Evolutionary conservation across 2,888 invertebrate genomes (phyloP).

Genomic region (Hypselothyrea guttata): DNA sequence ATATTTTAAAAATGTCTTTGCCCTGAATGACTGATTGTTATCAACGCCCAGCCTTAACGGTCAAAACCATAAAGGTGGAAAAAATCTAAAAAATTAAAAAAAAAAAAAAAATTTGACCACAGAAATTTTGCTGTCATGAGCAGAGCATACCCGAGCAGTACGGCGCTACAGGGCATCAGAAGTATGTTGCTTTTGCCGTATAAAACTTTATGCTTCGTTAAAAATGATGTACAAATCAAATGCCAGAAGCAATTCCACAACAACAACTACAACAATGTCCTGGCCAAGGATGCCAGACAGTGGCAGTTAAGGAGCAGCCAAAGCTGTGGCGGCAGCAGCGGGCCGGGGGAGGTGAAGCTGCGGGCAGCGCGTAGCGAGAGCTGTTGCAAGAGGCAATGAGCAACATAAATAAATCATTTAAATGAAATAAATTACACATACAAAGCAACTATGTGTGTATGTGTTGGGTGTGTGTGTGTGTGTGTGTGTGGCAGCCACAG

Average conservation of each 20-base stretch:
- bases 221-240: constrained; percentile 76
- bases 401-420: constrained; percentile 76
- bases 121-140: too few relatives aligned
- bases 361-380: constrained; percentile 28
- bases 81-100: too few relatives aligned
- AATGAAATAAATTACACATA: constrained; percentile 64
- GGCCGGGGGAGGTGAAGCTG: constrained; percentile 1
- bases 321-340: neutral
- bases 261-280: constrained; percentile 9
- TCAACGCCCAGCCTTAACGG: too few relatives aligned
- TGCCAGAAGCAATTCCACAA: constrained; percentile 72
- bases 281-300: constrained; percentile 27
- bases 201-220: constrained; percentile 72
- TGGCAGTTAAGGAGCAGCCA: neutral
- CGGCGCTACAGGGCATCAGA: neutral
- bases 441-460: constrained; percentile 1
- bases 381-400: constrained; percentile 63
- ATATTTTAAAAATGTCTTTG: too few relatives aligned
- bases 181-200: constrained; percentile 33
- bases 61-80: too few relatives aligned
- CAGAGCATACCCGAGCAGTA: too few relatives aligned
- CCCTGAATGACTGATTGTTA: too few relatives aligned
- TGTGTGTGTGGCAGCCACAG: constrained; percentile 34
- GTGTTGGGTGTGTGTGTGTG: neutral
- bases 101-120: too few relatives aligned